A percentile compares a stretch with the other conserved stretches of the same genome.
Evolutionary conservation across 2,113 vertebrate species (phyloP).

Genomic region (Rhipidura dahli): DNA sequence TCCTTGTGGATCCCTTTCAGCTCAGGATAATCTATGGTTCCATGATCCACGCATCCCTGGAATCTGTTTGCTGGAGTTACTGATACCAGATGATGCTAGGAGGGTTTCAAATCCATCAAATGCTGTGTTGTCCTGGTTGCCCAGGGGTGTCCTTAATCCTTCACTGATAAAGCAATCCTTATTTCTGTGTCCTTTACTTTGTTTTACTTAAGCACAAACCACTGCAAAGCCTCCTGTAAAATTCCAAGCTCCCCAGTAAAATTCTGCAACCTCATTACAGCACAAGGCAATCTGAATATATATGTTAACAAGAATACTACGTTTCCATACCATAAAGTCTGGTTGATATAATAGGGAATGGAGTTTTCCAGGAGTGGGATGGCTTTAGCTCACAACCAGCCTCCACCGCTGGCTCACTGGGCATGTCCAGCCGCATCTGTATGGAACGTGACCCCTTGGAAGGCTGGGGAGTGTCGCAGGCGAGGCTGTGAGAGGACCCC

Average conservation of each 20-base stretch:
- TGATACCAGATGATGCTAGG: accelerated
- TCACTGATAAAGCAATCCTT: not conserved
- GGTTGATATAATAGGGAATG: not conserved
- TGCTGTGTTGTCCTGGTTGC: not conserved
- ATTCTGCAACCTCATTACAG: accelerated
- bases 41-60: not conserved
- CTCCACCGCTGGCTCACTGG: not conserved
- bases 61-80: not conserved
- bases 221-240: not conserved
- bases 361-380: not conserved
- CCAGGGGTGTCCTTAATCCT: not conserved
- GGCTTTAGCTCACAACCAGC: not conserved
- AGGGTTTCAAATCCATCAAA: not conserved
- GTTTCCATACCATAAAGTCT: not conserved
- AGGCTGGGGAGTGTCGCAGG: not conserved
- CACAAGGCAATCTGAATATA: not conserved
- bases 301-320: not conserved
- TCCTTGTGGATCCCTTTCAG: not conserved
- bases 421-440: not conserved
- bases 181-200: not conserved
- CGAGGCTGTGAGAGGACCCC: not conserved
- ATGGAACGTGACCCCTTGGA: not conserved
- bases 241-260: not conserved
- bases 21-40: not conserved
- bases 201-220: not conserved